phyloP scores from a whole-genome alignment of 2,113 vertebrate species.

The Lichenostomus cassidix region DNA sequence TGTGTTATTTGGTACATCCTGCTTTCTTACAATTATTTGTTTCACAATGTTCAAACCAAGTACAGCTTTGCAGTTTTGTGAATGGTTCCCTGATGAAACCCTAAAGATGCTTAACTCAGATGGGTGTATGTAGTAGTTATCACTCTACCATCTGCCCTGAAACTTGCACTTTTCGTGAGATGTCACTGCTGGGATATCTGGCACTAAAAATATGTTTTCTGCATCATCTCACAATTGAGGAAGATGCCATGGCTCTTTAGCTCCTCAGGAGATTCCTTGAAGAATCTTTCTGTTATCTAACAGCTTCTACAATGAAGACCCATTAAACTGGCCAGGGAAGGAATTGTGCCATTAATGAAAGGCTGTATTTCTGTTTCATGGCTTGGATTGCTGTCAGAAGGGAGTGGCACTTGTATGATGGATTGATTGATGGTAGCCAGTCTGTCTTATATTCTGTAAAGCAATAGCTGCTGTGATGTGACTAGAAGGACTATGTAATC shows the following conservation, averaged over 20 bases:
- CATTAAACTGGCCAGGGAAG: background rate
- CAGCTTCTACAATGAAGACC: background rate
- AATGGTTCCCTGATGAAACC: background rate
- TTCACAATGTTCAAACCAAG: background rate
- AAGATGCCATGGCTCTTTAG: background rate
- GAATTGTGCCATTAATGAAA: constrained; percentile 21
- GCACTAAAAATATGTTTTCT: constrained; percentile 56
- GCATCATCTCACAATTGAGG: constrained; percentile 21
- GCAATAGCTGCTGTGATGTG: background rate
- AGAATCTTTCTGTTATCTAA: background rate
- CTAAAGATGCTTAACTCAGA: background rate
- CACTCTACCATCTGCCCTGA: constrained; percentile 25
- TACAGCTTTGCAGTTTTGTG: background rate
- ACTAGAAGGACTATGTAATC: constrained; percentile 36
- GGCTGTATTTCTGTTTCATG: background rate
- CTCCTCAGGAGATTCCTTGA: background rate
- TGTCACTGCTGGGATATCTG: constrained; percentile 25
- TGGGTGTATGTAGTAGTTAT: constrained; percentile 3
- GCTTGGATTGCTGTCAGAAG: constrained; percentile 7
- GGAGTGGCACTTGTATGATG: constrained; percentile 6
- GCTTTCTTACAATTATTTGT: background rate
- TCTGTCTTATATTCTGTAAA: background rate
- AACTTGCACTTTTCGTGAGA: constrained; percentile 19
- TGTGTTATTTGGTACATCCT: background rate
- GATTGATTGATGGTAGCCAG: constrained; percentile 17